Evolutionary conservation across 1,140 invertebrate genomes (phyloP), one percentile per base, ranked within the genome.

Genomic region (Lucilia sericata): DNA sequence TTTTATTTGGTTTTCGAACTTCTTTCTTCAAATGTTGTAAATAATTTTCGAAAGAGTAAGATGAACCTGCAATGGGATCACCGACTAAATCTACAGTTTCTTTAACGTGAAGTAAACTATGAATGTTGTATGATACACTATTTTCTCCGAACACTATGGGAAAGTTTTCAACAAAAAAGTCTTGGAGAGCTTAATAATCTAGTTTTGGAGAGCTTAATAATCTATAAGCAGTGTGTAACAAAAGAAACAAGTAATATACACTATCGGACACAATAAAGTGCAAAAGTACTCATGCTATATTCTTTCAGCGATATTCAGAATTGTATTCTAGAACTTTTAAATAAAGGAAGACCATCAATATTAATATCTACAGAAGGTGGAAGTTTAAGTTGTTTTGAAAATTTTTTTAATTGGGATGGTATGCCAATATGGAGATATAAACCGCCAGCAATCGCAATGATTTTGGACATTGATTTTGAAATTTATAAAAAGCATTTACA

Each of bases 21-120:
- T 17, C 2, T 51, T 12, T 51, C 10, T 51, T 51, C 14, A 51
- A 74, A 70, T 19, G 25, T 49, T 51, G 10, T 7, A 80, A 19
- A 49, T 51, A 80, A n/a, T 80, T 80, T 49, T 80, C 76, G 25
- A 80, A 80, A 17, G 76, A n/a, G 36, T 80, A 80, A 34, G 13
- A 14, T 5, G 76, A 47, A n/a, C 42, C 14, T 80, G 34, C 14
- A 17, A 47, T 49, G 5, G 42, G 76, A 80, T 51, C 14, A 5
- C 76, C 76, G 30, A 80, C 7, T 1, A 8, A 17, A 14, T 80
- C 42, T 51, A 80, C 9, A 42, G 76, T 19, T 49, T 80, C 34
- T 47, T 80, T 80, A 49, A 80, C 0, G 36, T 80, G 76, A n/a
- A 80, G n/a, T n/a, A 80, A 78, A 19, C 14, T 78, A 17, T 78